Base-by-base conservation (phyloP, 2,113 vertebrate genomes). In the Tauraco erythrolophus region DNA sequence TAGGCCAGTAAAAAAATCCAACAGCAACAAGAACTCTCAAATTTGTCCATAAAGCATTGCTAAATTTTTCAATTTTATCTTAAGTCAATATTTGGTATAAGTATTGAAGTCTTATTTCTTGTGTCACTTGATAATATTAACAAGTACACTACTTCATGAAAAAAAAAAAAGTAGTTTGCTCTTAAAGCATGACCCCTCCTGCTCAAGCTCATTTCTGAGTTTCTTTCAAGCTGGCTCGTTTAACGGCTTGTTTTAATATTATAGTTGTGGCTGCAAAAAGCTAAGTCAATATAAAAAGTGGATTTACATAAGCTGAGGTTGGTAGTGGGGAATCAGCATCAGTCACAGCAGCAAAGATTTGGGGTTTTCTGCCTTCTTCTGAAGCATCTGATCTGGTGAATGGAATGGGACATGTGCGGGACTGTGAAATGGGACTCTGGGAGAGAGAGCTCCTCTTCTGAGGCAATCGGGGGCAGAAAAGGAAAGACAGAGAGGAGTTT, bases 401-500 rank as follows among this genome's bases (percentile, higher is more conserved):
- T 35, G 19, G 28, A 66, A 79, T 31, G 11, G 24, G 14, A 54
- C 7, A 7, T 4, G 4, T 56, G 45, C 64, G 33, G 14, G 22
- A 57, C 16, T 39, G 28, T 2, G 14, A 89, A 74, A 76, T 1
- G 3, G 3, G 41, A n/a, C 11, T 74, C 24, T 74, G 30, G 37
- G 37, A 61, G 21, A 61, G 21, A 77, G 14, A 7, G 2, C 0
- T 0, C 0, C 2, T 48, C 12, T 50, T 74, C 24, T 53, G n/a
- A 18, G 17, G 14, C 0, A 9, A 18, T 23, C 9, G 70, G 65
- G 37, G 37, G 31, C 3, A 56, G 22, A 80, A 83, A 74, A 48
- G 12, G 13, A 81, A 50, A 5, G 35, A 58, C 10, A 25, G 28
- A 51, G 8, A 10, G 9, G 33, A 83, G 11, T 0, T 0, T 39